Conservation (phyloP, 2,797 vertebrate genomes). For the Danio kyathit region DNA sequence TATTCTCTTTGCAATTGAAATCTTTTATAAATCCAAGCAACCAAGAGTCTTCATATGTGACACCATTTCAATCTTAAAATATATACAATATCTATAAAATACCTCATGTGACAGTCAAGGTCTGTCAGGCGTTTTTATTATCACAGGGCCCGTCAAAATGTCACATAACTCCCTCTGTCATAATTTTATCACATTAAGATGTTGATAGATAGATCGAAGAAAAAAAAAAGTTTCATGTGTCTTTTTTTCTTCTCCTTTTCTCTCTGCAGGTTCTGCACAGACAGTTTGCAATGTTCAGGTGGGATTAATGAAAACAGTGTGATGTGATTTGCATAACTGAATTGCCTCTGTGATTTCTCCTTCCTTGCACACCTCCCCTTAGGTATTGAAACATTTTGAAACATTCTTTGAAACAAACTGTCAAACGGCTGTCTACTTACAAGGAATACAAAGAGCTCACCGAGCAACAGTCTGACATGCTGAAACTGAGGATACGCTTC, state of each 20-base stretch:
- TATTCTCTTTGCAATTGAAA: not conserved
- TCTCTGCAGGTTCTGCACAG: conserved; percentile 55
- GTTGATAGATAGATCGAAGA: conserved; percentile 38
- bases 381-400: conserved; percentile 75
- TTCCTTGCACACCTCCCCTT: conserved; percentile 75
- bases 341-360: conserved; percentile 77
- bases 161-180: conserved; percentile 52
- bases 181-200: conserved; percentile 48
- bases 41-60: not conserved
- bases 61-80: conserved; percentile 6
- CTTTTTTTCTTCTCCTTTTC: not conserved
- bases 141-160: conserved; percentile 48
- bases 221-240: conserved; percentile 45
- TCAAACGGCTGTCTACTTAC: conserved; percentile 81
- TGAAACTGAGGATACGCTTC: conserved; percentile 64
- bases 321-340: conserved; percentile 80
- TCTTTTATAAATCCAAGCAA: not conserved
- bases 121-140: conserved; percentile 17
- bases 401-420: conserved; percentile 82
- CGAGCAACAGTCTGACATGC: conserved; percentile 67
- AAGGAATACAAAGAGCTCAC: conserved; percentile 78
- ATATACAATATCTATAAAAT: not conserved
- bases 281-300: conserved; percentile 77
- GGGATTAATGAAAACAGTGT: conserved; percentile 80
- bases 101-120: not conserved